Conservation (phyloP, 2,888 invertebrate species). For the Nineta flava region DNA sequence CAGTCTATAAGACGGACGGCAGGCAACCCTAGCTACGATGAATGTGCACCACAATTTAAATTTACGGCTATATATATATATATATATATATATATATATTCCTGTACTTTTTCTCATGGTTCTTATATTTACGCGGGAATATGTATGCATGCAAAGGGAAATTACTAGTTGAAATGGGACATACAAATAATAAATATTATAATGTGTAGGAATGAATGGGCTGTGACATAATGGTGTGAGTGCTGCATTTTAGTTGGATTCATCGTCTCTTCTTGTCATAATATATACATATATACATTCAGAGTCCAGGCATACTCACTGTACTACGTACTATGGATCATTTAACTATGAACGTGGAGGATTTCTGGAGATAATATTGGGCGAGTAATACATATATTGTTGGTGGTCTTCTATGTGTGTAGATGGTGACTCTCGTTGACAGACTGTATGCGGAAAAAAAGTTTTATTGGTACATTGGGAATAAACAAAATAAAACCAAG, state of each 20-base stretch:
- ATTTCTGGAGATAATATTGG: no score
- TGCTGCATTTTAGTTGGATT: constrained; percentile 17
- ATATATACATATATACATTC: no score
- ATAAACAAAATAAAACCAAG: constrained; percentile 2
- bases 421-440: neutral
- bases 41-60: no score
- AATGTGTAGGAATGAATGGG: constrained; percentile 19
- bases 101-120: no score
- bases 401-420: constrained; percentile 19
- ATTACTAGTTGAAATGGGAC: constrained; percentile 24
- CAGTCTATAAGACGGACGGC: no score
- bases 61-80: no score
- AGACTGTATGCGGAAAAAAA: constrained; percentile 25
- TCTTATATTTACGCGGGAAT: no score
- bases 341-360: constrained; percentile 23
- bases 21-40: no score
- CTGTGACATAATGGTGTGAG: constrained; percentile 7
- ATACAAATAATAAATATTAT: constrained; percentile 33
- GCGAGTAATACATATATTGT: no score
- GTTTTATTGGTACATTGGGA: constrained; percentile 27
- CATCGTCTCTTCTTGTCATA: constrained; percentile 12
- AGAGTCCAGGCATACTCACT: constrained; percentile 10
- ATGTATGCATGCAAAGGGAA: constrained; percentile 17
- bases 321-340: constrained; percentile 25
- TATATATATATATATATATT: no score